Base-by-base conservation (phyloP, 2,113 vertebrate genomes). In the Verasper variegatus region DNA sequence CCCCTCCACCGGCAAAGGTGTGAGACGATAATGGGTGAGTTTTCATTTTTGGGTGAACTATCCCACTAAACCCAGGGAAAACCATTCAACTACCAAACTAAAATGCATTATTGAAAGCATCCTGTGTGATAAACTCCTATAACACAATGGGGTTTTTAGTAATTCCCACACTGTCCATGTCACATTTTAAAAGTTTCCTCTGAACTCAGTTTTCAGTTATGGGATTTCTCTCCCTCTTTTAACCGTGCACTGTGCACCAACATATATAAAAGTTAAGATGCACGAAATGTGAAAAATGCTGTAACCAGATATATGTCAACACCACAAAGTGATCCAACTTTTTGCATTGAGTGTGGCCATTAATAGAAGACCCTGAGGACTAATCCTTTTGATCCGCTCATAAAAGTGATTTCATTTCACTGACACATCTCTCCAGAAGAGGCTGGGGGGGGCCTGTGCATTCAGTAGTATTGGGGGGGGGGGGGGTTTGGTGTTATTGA, bases 341-440 rank as follows among this genome's bases (percentile, higher is more conserved):
- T 47, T 91, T 87, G 71, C 79, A 82, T 81, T 88, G 61, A 79
- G 66, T 88, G 84, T 89, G 77, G 89, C 89, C 76, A 80, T 80
- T 84, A 86, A 90, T 85, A 58, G 74, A 94, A 84, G 68, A 80
- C 76, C 89, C 82, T 71, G 74, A 21, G 15, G 37, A 71, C 47
- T 88, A 85, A 90, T 84, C 74, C 79, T 83, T 85, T 86, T 89
- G 82, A 91, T 86, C 86, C 78, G 59, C 78, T 74, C 85, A 86
- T 90, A 87, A 89, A 92, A 89, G 57, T 81, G 80, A 91, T 92
- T 89, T 89, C 20, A 87, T 91, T 86, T 93, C 88, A 88, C 40
- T 42, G 67, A 72, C 82, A 76, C 82, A 83, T 85, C 73, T 83
- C 82, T 79, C 68, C 71, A 87, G 64, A 83, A 83, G 77, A 31